These are phyloP conservation scores for Frieseomelitta varia DNA, from an alignment of 1,140 invertebrate species.

Conservation along the genomic window DNA sequence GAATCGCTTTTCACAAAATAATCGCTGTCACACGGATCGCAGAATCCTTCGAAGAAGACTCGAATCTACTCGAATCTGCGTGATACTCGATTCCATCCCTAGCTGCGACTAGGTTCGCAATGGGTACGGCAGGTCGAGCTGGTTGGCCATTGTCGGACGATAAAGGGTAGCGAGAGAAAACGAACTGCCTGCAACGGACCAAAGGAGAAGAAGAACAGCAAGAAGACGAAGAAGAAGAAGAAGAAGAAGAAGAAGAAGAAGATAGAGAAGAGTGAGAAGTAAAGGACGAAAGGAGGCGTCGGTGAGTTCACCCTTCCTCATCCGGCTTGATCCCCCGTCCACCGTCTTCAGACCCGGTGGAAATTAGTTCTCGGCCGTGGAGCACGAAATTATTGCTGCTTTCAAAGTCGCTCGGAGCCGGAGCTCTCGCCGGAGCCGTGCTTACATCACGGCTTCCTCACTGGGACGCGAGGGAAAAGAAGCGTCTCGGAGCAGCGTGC, in stretches of 20 bases:
- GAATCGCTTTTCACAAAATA: no score
- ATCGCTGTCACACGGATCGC: no score
- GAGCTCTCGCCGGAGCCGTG: constrained; percentile 30
- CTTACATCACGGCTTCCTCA: constrained; percentile 51
- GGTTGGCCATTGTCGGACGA: constrained; percentile 57
- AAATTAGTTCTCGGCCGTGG: constrained; percentile 72
- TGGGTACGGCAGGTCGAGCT: constrained; percentile 14
- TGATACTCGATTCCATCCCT: neutral
- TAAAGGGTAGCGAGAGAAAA: constrained; percentile 61
- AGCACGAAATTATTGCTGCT: constrained; percentile 72
- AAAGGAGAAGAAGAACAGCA: neutral
- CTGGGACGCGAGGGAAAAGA: constrained; percentile 30
- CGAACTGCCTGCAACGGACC: constrained; percentile 44
- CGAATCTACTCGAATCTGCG: no score
- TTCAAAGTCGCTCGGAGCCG: constrained; percentile 65
- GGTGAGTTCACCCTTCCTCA: constrained; percentile 46
- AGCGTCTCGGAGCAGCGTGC: constrained; percentile 40
- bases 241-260: neutral
- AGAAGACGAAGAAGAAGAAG: neutral
- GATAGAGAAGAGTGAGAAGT: neutral
- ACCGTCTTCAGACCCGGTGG: constrained; percentile 48
- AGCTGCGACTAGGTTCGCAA: constrained; percentile 47
- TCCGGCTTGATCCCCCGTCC: constrained; percentile 30
- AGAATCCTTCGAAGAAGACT: no score
- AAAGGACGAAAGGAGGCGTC: neutral